Conservation (phyloP, 2,797 vertebrate species). For the Natrix natrix region DNA sequence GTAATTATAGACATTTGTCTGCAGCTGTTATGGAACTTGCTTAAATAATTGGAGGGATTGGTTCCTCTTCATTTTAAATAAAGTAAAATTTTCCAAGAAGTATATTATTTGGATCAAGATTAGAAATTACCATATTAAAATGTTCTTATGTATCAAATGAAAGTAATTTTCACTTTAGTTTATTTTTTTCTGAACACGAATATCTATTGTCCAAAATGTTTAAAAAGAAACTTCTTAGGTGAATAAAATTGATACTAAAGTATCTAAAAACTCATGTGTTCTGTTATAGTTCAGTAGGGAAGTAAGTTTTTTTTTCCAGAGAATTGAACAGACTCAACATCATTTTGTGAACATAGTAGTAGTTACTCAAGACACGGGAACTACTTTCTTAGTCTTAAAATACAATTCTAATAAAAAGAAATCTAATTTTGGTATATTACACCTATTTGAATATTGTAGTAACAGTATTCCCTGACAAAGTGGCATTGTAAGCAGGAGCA, state of each 20-base stretch:
- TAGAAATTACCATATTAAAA: background rate
- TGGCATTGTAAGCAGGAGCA: background rate
- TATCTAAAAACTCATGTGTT: background rate
- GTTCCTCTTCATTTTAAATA: background rate
- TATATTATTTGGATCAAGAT: background rate
- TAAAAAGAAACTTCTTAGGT: background rate
- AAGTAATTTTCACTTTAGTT: background rate
- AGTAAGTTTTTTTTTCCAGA: background rate
- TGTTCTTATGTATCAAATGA: background rate
- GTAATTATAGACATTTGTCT: background rate
- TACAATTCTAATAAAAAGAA: background rate
- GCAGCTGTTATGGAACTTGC: slow-evolving; percentile 27
- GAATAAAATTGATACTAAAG: background rate
- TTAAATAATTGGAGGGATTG: background rate
- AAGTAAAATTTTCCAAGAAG: background rate
- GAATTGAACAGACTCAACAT: background rate
- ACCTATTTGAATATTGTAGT: background rate
- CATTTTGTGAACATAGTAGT: background rate
- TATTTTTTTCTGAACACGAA: background rate
- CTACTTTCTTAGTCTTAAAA: background rate
- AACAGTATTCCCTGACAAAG: too few species aligned
- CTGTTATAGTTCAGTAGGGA: background rate
- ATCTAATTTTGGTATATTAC: background rate
- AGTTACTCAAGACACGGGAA: background rate
- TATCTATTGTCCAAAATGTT: background rate